Evolutionary conservation across 2,888 invertebrate genomes (phyloP).

Genomic region (Drosophila formosana): DNA sequence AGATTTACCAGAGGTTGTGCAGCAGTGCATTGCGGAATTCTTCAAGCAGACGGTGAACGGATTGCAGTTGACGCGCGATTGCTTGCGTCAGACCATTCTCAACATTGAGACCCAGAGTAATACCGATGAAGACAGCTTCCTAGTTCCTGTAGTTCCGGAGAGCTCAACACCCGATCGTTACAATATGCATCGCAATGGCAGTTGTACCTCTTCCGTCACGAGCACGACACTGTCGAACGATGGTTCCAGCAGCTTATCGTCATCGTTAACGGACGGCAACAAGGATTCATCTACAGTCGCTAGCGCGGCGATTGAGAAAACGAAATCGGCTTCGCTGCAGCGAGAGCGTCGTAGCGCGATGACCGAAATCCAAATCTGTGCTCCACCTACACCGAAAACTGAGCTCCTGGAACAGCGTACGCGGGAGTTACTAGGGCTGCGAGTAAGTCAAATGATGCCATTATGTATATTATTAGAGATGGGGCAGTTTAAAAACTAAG

Average conservation of each 20-base stretch:
- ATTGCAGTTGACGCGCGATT: constrained; percentile 63
- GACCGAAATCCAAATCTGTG: background rate
- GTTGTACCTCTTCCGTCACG: constrained; percentile 2
- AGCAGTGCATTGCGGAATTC: constrained; percentile 77
- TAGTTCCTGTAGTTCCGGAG: background rate
- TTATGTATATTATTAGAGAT: too few relatives aligned
- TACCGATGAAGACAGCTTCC: background rate
- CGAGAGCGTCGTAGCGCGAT: background rate
- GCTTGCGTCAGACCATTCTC: constrained; percentile 71
- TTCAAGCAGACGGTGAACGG: constrained; percentile 73
- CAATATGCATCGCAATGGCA: background rate
- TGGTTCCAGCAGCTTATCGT: background rate
- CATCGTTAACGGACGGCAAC: background rate
- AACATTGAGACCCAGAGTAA: constrained; percentile 36
- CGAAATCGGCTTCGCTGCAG: background rate
- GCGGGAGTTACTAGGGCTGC: constrained; percentile 78
- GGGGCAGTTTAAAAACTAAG: too few relatives aligned
- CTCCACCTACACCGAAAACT: constrained; percentile 60
- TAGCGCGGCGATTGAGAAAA: constrained; percentile 2
- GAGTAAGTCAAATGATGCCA: constrained; percentile 54
- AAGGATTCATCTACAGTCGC: background rate
- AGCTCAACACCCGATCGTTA: background rate
- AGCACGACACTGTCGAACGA: constrained; percentile 1
- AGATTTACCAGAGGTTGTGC: constrained; percentile 70
- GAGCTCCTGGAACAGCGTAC: constrained; percentile 80